Evolutionary conservation across 1,140 invertebrate genomes (phyloP), one percentile per base, ranked within the genome.

Genomic region (Drosophila nannoptera): DNA sequence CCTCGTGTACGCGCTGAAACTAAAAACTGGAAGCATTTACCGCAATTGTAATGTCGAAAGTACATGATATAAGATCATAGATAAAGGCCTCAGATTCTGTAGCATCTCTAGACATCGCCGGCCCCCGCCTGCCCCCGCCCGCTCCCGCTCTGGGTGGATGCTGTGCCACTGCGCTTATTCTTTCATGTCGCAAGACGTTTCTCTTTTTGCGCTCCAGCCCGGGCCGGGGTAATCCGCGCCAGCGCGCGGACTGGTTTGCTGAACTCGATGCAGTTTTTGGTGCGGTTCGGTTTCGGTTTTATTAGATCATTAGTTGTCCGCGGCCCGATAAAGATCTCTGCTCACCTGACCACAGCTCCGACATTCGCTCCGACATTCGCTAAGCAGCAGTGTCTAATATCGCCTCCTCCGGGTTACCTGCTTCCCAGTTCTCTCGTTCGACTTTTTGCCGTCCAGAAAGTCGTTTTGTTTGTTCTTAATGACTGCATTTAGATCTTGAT

Each of bases 1-100:
- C 81, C 77, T 81, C 77, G 60, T 86, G 71, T 88, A 88, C 77
- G 83, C 83, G 87, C 80, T 88, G 87, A 84, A 88, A 88, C 80
- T 88, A 88, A 88, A 88, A 88, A 88, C 87, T 88, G 86, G 87
- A 88, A 88, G 87, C 87, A 88, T 88, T 88, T 88, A 88, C 87
- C 87, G 87, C 87, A 88, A 88, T 88, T 88, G 87, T 88, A 88
- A 88, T 88, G 87, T 88, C 87, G 87, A 88, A 88, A 88, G 87
- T 88, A 88, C 87, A 88, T 87, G 87, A 88, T 88, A 88, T 88
- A 88, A 88, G 87, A 88, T 88, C 80, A 72, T 81, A 87, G 87
- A 88, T 88, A 88, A 88, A 88, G 75, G 77, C 75, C 82, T 87
- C 81, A 86, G 82, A 87, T 86, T 84, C 77, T 77, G 82, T 71